Base-by-base conservation (phyloP, 2,888 invertebrate genomes). In the Seira ritae region DNA sequence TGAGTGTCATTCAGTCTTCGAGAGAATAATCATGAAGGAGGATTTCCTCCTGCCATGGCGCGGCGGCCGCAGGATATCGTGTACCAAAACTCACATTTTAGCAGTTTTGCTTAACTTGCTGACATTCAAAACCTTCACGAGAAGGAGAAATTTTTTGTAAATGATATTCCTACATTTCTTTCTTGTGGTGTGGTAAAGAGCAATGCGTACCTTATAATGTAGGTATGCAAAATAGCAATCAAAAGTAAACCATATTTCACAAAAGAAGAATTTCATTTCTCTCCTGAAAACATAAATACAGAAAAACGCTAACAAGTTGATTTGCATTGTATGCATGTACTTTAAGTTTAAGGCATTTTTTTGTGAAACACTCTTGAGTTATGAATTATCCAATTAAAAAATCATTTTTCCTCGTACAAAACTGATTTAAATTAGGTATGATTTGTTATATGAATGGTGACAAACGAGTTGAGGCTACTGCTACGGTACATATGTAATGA, bases 61-160 rank as follows among this genome's bases (percentile, higher is more conserved):
- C n/a, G n/a, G n/a, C n/a, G n/a, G n/a, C n/a, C n/a, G n/a, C n/a
- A n/a, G n/a, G n/a, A 17, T n/a, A 62, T 62, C 19, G 6, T 19
- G n/a, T 62, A 17, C 19, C 62, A 62, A n/a, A n/a, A n/a, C n/a
- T n/a, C n/a, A n/a, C n/a, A n/a, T n/a, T n/a, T n/a, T n/a, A n/a
- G n/a, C n/a, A n/a, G n/a, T n/a, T n/a, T n/a, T 62, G n/a, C 19
- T 6, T 62, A n/a, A 17, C 19, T 62, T 62, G n/a, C n/a, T 62
- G 62, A 62, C 62, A 62, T 62, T 62, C 62, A n/a, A 62, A 62
- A 62, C n/a, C 62, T 17, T 62, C 19, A 6, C n/a, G n/a, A n/a
- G n/a, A n/a, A 17, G 19, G 42, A 42, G 42, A 42, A 42, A 42
- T 42, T 42, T 42, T 42, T 42, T n/a, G n/a, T 8, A 42, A 42